These are phyloP conservation scores for Myotis davidii DNA, from an alignment of 2,113 vertebrate genomes.

Conservation along the genomic window DNA sequence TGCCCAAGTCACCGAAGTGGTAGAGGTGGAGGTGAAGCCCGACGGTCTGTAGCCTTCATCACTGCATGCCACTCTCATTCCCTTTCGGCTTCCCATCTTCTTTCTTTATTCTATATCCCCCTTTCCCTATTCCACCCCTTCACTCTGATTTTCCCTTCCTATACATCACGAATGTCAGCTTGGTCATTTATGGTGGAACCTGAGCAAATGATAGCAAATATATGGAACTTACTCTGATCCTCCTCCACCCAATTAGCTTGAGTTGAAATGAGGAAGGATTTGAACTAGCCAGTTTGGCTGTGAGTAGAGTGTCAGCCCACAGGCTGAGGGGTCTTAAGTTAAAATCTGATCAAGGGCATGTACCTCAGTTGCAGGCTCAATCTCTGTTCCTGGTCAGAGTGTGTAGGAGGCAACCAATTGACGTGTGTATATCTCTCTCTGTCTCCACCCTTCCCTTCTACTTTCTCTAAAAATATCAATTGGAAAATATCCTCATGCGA, in stretches of 20 bases:
- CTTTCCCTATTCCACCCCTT: background rate
- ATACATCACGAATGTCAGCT: background rate
- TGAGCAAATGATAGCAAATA: background rate
- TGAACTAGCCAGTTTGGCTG: too few species aligned
- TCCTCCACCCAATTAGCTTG: background rate
- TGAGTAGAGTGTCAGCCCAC: too few species aligned
- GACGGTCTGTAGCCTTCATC: background rate
- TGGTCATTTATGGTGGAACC: background rate
- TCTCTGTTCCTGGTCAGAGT: too few species aligned
- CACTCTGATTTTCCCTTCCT: background rate
- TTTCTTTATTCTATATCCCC: background rate
- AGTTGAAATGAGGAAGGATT: background rate
- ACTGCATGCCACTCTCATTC: background rate
- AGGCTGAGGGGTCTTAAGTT: too few species aligned
- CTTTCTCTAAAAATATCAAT: too few species aligned
- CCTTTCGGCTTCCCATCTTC: background rate
- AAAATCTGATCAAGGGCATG: too few species aligned
- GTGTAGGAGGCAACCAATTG: too few species aligned
- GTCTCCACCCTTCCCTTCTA: too few species aligned
- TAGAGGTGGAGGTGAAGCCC: background rate
- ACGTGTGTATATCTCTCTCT: too few species aligned
- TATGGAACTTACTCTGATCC: too few species aligned
- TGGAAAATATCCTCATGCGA: too few species aligned
- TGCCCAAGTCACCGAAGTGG: background rate
- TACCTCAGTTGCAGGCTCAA: too few species aligned